Conservation (phyloP, 2,797 vertebrate genomes). For the Sebastes elongatus region DNA sequence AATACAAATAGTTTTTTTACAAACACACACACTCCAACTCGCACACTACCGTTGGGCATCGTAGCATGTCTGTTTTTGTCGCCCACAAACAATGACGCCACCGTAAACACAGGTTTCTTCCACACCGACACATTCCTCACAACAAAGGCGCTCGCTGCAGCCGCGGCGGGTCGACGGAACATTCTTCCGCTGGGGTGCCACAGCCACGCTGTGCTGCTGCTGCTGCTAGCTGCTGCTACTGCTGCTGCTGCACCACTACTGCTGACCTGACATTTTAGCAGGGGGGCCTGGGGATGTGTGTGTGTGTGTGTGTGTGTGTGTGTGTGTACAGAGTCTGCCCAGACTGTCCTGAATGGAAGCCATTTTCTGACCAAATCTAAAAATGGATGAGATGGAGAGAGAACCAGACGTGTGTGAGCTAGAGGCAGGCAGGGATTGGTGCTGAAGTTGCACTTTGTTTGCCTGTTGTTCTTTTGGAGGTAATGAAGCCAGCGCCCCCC, state of each 20-base stretch:
- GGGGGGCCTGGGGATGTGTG: slow-evolving; percentile 8
- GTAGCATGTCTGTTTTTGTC: slow-evolving; percentile 21
- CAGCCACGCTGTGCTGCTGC: slow-evolving; percentile 46
- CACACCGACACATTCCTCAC: slow-evolving; percentile 72
- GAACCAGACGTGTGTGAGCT: slow-evolving; percentile 4
- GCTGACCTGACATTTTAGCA: slow-evolving; percentile 71
- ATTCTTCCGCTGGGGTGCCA: slow-evolving; percentile 46
- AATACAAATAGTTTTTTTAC: too few species aligned
- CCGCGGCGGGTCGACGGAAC: slow-evolving; percentile 6
- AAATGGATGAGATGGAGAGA: slow-evolving; percentile 17
- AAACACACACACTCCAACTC: too few species aligned
- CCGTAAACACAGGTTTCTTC: slow-evolving; percentile 48
- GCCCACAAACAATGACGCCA: slow-evolving; percentile 34
- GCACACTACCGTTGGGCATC: neutral
- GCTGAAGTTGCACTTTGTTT: slow-evolving; percentile 54
- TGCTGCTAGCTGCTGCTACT: slow-evolving; percentile 26
- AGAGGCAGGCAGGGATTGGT: neutral
- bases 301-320: neutral
- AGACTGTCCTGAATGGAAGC: slow-evolving; percentile 26
- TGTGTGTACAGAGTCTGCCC: slow-evolving; percentile 14
- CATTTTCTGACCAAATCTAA: slow-evolving; percentile 35
- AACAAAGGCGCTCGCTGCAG: slow-evolving; percentile 63
- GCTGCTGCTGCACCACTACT: slow-evolving; percentile 35
- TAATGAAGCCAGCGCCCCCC: slow-evolving; percentile 26
- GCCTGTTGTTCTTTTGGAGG: slow-evolving; percentile 47